phyloP scores from a whole-genome alignment of 2,797 vertebrate species.

The Sylvia borin region DNA sequence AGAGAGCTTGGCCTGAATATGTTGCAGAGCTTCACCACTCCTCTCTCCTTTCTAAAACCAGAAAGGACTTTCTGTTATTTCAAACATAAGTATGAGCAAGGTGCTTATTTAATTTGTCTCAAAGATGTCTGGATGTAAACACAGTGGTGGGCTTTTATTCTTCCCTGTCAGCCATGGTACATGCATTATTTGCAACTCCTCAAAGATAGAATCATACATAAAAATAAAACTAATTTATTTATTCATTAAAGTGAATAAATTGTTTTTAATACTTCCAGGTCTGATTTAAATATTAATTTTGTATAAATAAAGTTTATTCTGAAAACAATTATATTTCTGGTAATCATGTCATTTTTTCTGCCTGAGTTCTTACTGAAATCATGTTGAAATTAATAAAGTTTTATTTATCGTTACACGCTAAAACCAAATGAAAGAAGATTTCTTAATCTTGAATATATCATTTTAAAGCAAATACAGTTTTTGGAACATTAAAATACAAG shows the following conservation, averaged over 20 bases:
- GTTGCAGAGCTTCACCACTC: neutral
- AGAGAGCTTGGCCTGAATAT: neutral
- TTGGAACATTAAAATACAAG: conserved; percentile 74
- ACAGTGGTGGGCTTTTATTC: neutral
- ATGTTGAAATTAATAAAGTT: conserved; percentile 74
- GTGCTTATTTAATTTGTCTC: conserved; percentile 46
- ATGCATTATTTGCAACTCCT: conserved; percentile 66
- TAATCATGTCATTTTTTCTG: conserved; percentile 71
- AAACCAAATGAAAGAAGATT: conserved; percentile 66
- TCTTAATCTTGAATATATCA: conserved; percentile 67
- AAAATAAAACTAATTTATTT: conserved; percentile 82
- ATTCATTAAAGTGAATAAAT: conserved; percentile 78
- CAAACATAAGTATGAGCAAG: conserved; percentile 34
- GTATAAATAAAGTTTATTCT: conserved; percentile 79
- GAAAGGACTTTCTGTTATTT: conserved; percentile 16
- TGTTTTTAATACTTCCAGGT: conserved; percentile 76
- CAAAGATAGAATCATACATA: conserved; percentile 77
- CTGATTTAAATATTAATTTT: conserved; percentile 77
- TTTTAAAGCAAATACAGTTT: conserved; percentile 74
- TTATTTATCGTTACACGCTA: conserved; percentile 73
- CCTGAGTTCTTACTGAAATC: conserved; percentile 81
- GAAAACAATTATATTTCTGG: conserved; percentile 76
- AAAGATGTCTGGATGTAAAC: conserved; percentile 46
- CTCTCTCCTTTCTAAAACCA: neutral
- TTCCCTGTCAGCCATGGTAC: conserved; percentile 37